These are phyloP conservation scores for Myotis yumanensis DNA, from an alignment of 2,113 vertebrate species.

Conservation along the genomic window DNA sequence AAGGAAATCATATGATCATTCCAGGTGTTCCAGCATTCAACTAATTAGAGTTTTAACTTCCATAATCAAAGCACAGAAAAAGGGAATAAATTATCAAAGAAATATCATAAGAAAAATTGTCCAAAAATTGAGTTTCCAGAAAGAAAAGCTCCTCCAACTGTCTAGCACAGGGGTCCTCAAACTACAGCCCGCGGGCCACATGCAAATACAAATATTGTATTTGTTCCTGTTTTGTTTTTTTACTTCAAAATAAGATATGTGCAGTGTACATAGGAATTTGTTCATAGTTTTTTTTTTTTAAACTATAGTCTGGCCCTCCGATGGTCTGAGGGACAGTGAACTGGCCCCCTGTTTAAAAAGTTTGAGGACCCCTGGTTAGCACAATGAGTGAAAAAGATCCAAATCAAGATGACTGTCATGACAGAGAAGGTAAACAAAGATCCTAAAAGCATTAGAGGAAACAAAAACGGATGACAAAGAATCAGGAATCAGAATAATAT, in stretches of 20 bases:
- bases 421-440: not conserved
- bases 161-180: too few relatives aligned
- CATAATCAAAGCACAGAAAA: constrained; percentile 7
- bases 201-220: too few relatives aligned
- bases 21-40: not conserved
- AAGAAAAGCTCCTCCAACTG: not conserved
- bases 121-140: not conserved
- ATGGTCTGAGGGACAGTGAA: too few relatives aligned
- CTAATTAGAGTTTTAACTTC: not conserved
- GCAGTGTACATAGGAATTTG: too few relatives aligned
- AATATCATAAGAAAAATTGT: not conserved
- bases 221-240: too few relatives aligned
- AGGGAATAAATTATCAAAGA: not conserved
- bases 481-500: not conserved
- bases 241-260: too few relatives aligned
- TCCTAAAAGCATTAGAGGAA: not conserved
- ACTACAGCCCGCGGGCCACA: too few relatives aligned
- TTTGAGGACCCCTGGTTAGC: too few relatives aligned
- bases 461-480: not conserved
- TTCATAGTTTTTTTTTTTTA: too few relatives aligned
- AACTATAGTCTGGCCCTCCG: too few relatives aligned
- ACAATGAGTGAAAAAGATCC: not conserved
- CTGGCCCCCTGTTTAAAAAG: too few relatives aligned
- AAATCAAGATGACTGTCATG: not conserved
- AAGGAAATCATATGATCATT: not conserved